Evolutionary conservation across 2,888 invertebrate genomes (phyloP).

Genomic region (Pristionchus exspectatus): DNA sequence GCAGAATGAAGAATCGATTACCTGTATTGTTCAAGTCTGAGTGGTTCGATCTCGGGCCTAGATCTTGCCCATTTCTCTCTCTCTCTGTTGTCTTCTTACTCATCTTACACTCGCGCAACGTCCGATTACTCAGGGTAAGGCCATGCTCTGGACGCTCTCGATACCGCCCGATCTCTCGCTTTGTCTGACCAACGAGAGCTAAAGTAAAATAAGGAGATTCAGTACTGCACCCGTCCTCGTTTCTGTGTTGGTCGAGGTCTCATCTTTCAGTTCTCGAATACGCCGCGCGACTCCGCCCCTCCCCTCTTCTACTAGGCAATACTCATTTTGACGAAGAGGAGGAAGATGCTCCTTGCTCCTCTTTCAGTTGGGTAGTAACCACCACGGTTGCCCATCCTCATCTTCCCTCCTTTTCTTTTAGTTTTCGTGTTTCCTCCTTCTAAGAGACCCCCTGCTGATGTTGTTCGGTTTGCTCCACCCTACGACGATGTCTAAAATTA

Average conservation of each 20-base stretch:
- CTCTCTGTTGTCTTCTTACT: too few species aligned
- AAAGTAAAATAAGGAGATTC: neutral
- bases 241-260: neutral
- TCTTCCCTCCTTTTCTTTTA: neutral
- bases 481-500: neutral
- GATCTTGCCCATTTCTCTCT: too few species aligned
- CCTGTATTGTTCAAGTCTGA: too few species aligned
- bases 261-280: conserved; percentile 1
- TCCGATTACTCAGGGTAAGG: too few species aligned
- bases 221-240: neutral
- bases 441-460: neutral
- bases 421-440: neutral
- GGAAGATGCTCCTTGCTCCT: neutral
- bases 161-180: too few species aligned
- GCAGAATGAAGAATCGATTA: too few species aligned
- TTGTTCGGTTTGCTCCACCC: neutral
- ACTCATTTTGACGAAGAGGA: neutral
- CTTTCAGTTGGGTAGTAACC: neutral
- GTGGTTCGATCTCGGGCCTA: too few species aligned
- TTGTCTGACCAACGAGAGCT: too few species aligned
- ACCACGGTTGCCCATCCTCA: neutral
- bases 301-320: neutral
- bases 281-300: neutral
- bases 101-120: too few species aligned
- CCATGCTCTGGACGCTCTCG: too few species aligned